Conservation (phyloP, 2,888 invertebrate species). For the Acanthosepion lycidas region DNA sequence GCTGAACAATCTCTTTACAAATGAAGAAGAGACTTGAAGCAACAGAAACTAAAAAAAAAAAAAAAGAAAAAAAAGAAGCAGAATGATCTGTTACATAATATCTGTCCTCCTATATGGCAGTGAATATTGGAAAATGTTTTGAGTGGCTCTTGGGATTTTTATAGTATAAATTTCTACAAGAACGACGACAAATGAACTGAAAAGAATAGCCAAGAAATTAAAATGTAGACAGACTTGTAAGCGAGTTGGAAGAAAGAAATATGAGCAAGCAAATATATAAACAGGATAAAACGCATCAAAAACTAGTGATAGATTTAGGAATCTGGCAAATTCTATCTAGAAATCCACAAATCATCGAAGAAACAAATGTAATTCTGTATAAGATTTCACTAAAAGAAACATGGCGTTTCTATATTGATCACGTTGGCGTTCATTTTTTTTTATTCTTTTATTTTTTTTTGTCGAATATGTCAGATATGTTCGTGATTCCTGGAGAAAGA, state of each 20-base stretch:
- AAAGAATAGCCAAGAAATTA: background rate
- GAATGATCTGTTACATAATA: too few species aligned
- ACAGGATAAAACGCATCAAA: background rate
- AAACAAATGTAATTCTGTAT: background rate
- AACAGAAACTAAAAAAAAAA: too few species aligned
- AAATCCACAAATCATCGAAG: background rate
- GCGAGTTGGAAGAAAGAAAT: background rate
- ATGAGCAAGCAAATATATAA: background rate
- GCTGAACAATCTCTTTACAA: too few species aligned
- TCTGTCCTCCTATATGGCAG: too few species aligned
- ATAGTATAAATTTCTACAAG: background rate
- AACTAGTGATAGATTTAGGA: background rate
- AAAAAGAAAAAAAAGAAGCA: too few species aligned
- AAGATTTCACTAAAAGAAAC: background rate
- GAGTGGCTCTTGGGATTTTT: too few species aligned
- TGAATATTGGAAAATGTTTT: too few species aligned
- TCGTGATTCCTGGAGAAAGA: background rate
- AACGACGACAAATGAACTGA: background rate
- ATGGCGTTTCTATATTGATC: background rate
- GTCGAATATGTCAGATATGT: background rate
- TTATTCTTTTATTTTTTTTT: background rate
- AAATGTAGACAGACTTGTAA: background rate
- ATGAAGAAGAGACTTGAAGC: too few species aligned
- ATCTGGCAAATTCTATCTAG: background rate
- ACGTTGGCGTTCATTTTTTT: background rate